phyloP scores from a whole-genome alignment of 2,113 vertebrate species.

The Dinomys branickii region DNA sequence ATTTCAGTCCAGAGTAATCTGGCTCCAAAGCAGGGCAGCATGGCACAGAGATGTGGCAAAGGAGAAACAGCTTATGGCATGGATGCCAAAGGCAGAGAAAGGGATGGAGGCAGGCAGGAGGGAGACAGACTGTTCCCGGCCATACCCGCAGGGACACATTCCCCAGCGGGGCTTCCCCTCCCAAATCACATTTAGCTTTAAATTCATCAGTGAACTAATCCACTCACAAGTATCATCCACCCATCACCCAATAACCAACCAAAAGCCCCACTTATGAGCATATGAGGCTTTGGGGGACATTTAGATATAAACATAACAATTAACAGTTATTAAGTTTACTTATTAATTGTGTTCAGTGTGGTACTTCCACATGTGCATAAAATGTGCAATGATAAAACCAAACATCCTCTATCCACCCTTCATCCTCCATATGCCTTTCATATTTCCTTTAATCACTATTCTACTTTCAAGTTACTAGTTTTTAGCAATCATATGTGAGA shows the following conservation, averaged over 20 bases:
- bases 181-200: background rate
- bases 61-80: background rate
- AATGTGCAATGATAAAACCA: background rate
- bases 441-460: background rate
- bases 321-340: background rate
- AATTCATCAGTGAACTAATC: background rate
- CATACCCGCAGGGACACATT: rapidly evolving
- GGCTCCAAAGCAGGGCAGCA: background rate
- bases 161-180: background rate
- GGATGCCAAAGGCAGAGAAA: background rate
- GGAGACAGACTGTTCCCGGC: background rate
- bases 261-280: background rate
- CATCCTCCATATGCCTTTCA: background rate
- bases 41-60: background rate
- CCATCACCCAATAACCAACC: background rate
- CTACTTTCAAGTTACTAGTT: background rate
- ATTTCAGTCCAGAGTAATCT: background rate
- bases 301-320: background rate
- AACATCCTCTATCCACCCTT: background rate
- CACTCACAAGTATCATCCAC: background rate
- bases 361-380: background rate
- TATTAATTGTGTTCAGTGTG: background rate
- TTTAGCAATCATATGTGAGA: background rate
- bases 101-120: background rate
- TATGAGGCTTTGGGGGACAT: background rate